Evolutionary conservation across 2,113 vertebrate genomes (phyloP), one percentile per base, ranked within the genome.

Genomic region (Potamarius usumacintae): DNA sequence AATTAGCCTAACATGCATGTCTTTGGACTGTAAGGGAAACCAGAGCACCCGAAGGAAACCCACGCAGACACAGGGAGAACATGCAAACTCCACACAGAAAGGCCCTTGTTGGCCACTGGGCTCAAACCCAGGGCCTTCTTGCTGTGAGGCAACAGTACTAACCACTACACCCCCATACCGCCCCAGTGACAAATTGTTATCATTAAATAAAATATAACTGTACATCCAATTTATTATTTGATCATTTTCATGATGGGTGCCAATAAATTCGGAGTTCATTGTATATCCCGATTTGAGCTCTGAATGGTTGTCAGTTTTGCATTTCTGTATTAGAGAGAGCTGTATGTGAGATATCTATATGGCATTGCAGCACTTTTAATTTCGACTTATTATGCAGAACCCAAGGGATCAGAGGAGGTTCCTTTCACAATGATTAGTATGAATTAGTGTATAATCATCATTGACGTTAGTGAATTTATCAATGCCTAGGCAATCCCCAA

Each of bases 371-470:
- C 71, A 74, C 34, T 8, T 34, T 71, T 42, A 8, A 42, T 50
- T 76, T 52, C 11, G 10, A 52, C 7, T 48, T 74, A 4, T 22
- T 74, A 8, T 48, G 34, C 71, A 82, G 77, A 84, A 6, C 74
- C 67, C 78, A 63, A 50, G 86, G 71, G 86, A 82, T 63, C 52
- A 63, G 52, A 67, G 80, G 84, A 84, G 88, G 69, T 90, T 86
- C 91, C 87, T 91, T 88, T 89, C 90, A 89, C 87, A 52, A 71
- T 92, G 91, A 94, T 94, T 92, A 94, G 90, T 87, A 91, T 92
- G 90, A 93, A 92, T 93, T 93, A 94, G 87, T 82, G 86, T 62
- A 83, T 91, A 93, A 94, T 94, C 94, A 91, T 93, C 90, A 92
- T 80, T 83, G 91, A 92, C 93, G 92, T 92, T 93, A 91, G 92